A percentile compares a stretch with the other conserved stretches of the same genome.
phyloP scores from a whole-genome alignment of 2,797 vertebrate genomes.

The Brachymystax lenok region DNA sequence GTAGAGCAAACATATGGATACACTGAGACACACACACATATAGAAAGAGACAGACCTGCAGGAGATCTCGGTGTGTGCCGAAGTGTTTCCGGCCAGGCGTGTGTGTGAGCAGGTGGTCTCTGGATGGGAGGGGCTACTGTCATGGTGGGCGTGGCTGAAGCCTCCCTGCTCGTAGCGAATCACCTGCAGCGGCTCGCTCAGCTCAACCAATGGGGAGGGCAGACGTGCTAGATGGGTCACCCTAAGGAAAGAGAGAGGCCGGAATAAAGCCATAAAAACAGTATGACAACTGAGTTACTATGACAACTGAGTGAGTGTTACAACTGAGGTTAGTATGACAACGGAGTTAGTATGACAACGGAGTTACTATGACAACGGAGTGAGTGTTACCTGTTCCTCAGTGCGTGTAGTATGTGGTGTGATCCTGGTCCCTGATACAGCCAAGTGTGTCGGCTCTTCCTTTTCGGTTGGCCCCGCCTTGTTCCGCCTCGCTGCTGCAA shows the following conservation, averaged over 20 bases:
- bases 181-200: slow-evolving; percentile 93
- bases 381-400: slow-evolving; percentile 84
- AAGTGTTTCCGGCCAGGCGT: slow-evolving; percentile 85
- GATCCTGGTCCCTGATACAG: slow-evolving; percentile 91
- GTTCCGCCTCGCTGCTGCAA: slow-evolving; percentile 73
- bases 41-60: slow-evolving; percentile 64
- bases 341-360: neutral
- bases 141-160: slow-evolving; percentile 91
- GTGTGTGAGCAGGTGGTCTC: slow-evolving; percentile 91
- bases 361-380: neutral
- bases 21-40: neutral
- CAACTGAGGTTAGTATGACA: neutral
- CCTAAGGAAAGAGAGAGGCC: slow-evolving; percentile 64
- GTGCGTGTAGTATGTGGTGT: slow-evolving; percentile 86
- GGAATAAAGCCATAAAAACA: neutral
- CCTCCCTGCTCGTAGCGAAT: slow-evolving; percentile 88
- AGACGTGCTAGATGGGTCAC: slow-evolving; percentile 88
- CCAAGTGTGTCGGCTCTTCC: slow-evolving; percentile 90
- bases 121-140: slow-evolving; percentile 85
- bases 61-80: slow-evolving; percentile 66
- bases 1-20: neutral
- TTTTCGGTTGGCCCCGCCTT: slow-evolving; percentile 74
- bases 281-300: neutral
- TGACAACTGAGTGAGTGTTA: neutral
- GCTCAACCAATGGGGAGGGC: slow-evolving; percentile 85